These are phyloP conservation scores for Rousettus madagascariensis DNA, from an alignment of 2,797 vertebrate species.

Conservation along the genomic window DNA sequence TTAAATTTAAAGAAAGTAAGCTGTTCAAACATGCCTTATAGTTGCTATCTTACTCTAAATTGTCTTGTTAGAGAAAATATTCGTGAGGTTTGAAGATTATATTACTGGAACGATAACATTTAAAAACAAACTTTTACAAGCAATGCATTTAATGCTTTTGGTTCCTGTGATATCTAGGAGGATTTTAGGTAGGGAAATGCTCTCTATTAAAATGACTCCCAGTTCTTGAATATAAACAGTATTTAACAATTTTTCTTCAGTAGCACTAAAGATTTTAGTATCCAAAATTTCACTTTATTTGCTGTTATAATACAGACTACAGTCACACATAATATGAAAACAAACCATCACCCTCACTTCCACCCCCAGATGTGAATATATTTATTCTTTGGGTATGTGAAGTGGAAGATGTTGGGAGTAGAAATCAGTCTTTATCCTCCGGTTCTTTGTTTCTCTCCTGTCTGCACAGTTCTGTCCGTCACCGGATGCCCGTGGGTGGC, in stretches of 20 bases:
- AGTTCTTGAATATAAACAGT: background rate
- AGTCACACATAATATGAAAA: background rate
- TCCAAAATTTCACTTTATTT: background rate
- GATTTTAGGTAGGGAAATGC: background rate
- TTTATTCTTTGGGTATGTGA: background rate
- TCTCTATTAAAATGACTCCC: background rate
- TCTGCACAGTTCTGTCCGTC: background rate
- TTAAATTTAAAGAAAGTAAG: background rate
- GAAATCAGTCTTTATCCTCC: background rate
- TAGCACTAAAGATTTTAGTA: background rate
- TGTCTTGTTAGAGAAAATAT: background rate
- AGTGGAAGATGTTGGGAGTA: background rate
- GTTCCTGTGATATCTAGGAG: background rate
- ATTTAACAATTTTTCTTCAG: background rate
- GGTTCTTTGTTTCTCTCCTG: background rate
- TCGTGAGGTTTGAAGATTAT: background rate
- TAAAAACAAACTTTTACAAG: background rate
- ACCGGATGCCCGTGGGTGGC: rapidly evolving
- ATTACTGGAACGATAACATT: background rate
- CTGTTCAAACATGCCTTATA: background rate
- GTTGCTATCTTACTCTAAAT: background rate
- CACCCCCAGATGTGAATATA: background rate
- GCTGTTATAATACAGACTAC: background rate
- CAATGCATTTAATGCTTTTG: background rate
- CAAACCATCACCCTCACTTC: background rate